Percentiles rank a stretch among this genome's conserved stretches.
phyloP scores from a whole-genome alignment of 2,113 vertebrate genomes.

The Coptodon rendalli region DNA sequence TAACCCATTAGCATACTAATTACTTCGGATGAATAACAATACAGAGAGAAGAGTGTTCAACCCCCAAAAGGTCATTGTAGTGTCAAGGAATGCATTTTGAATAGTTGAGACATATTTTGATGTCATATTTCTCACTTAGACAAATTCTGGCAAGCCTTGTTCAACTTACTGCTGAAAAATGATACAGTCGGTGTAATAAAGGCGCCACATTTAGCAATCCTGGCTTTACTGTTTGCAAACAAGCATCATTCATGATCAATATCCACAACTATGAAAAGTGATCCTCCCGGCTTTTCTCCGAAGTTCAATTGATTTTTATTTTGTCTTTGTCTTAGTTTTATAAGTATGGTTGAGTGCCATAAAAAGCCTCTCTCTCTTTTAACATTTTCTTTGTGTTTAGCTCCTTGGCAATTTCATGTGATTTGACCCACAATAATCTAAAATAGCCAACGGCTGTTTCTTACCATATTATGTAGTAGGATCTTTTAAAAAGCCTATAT shows the following conservation, averaged over 20 bases:
- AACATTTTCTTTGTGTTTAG: neutral
- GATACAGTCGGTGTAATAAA: slow-evolving; percentile 32
- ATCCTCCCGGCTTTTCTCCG: slow-evolving; percentile 32
- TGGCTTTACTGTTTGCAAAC: slow-evolving; percentile 57
- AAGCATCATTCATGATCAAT: slow-evolving; percentile 55
- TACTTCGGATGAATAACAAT: slow-evolving; percentile 27
- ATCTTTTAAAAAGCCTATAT: neutral
- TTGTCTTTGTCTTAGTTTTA: slow-evolving; percentile 14
- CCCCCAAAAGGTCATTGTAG: neutral
- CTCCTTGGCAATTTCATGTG: neutral
- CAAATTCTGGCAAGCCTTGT: slow-evolving; percentile 7
- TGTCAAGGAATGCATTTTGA: neutral
- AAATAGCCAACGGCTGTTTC: neutral
- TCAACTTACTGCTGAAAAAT: slow-evolving; percentile 17
- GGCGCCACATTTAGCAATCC: slow-evolving; percentile 1
- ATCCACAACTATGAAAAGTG: slow-evolving; percentile 27
- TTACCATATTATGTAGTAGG: neutral
- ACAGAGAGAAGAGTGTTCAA: slow-evolving; percentile 1
- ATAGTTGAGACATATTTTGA: neutral
- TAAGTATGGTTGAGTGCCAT: neutral
- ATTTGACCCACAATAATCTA: slow-evolving; percentile 10
- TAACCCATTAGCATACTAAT: slow-evolving; percentile 58
- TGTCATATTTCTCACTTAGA: slow-evolving; percentile 30
- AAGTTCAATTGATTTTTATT: slow-evolving; percentile 32
- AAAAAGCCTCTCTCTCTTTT: neutral